phyloP scores from a whole-genome alignment of 2,797 vertebrate species.

The Mionectes olivaceus region DNA sequence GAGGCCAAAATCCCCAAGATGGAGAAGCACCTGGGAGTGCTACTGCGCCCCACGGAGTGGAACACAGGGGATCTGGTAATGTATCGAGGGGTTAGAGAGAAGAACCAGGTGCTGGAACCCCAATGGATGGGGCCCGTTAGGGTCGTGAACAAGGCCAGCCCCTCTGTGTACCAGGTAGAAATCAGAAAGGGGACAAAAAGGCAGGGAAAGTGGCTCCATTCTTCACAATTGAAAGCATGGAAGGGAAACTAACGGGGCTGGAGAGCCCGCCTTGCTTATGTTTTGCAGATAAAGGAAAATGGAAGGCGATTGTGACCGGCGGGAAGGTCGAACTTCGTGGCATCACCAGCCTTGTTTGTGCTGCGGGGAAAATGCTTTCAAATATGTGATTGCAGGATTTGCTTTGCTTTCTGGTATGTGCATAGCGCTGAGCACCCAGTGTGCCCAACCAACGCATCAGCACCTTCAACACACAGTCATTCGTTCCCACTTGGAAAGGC shows the following conservation, averaged over 20 bases:
- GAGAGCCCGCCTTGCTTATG: constrained; percentile 69
- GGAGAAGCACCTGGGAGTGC: constrained; percentile 44
- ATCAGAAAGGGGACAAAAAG: constrained; percentile 48
- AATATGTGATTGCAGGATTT: constrained; percentile 68
- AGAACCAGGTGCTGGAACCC: constrained; percentile 47
- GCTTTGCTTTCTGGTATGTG: constrained; percentile 70
- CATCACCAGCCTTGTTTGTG: constrained; percentile 44
- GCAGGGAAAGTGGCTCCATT: constrained; percentile 63
- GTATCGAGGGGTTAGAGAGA: constrained; percentile 53
- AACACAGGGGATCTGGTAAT: constrained; percentile 49
- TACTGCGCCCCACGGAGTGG: constrained; percentile 35
- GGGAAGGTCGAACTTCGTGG: constrained; percentile 47
- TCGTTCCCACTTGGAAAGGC: background rate
- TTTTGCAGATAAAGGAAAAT: constrained; percentile 72
- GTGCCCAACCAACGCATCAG: background rate
- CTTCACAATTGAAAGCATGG: constrained; percentile 70
- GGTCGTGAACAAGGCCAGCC: constrained; percentile 66
- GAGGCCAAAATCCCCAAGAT: constrained; percentile 41
- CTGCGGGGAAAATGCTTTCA: constrained; percentile 62
- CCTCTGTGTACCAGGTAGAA: constrained; percentile 62
- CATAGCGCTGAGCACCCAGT: background rate
- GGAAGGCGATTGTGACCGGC: constrained; percentile 53
- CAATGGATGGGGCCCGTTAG: constrained; percentile 57
- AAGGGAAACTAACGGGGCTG: constrained; percentile 74
- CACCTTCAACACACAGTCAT: background rate